Evolutionary conservation across 1,140 invertebrate species (phyloP).

Genomic region (Penaeus vannamei): DNA sequence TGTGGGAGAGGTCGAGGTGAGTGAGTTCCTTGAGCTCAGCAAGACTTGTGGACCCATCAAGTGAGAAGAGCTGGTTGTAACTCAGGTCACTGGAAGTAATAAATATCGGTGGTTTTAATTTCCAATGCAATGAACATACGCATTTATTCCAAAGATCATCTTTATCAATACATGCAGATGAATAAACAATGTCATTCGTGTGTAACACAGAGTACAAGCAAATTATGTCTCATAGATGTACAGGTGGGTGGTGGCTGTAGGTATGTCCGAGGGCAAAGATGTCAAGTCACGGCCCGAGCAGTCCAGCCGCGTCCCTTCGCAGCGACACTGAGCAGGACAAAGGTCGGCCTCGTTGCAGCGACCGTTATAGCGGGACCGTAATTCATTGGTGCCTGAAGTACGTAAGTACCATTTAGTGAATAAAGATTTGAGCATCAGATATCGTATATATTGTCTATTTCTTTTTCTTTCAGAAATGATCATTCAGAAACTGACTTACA

Average conservation of each 20-base stretch:
- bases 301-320: constrained; percentile 90
- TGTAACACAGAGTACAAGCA: no score
- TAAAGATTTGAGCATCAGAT: no score
- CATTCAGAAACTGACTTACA: constrained; percentile 59
- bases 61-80: constrained; percentile 86
- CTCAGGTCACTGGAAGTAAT: constrained; percentile 87
- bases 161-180: no score
- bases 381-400: constrained; percentile 64
- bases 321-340: constrained; percentile 87
- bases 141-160: background rate
- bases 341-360: constrained; percentile 67
- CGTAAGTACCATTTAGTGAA: background rate
- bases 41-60: constrained; percentile 37
- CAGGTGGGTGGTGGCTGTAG: constrained; percentile 90
- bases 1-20: constrained; percentile 80
- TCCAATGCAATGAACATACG: background rate
- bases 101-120: background rate
- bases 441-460: no score
- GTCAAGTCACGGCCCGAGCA: constrained; percentile 87
- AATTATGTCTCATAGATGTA: constrained; percentile 38
- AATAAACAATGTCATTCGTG: no score
- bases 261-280: constrained; percentile 90
- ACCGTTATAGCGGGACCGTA: constrained; percentile 55
- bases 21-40: constrained; percentile 49
- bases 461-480: no score